Conservation (phyloP, 2,888 invertebrate species). For the Meiosimyza decipiens region DNA sequence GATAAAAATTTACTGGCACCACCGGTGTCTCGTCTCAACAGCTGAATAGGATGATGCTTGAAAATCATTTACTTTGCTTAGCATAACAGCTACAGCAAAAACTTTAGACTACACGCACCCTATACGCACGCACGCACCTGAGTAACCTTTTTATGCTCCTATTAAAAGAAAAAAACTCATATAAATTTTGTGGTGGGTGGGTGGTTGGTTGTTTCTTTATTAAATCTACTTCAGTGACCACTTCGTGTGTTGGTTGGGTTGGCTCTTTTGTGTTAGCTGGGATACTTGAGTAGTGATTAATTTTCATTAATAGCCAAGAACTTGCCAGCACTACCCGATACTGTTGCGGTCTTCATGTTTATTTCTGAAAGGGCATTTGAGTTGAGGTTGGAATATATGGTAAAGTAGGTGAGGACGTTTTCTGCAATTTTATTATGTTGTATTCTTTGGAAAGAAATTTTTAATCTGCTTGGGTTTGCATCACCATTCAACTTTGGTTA, state of each 20-base stretch:
- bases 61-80: background rate
- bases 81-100: background rate
- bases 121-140: background rate
- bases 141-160: background rate
- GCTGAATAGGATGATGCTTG: background rate
- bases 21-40: background rate
- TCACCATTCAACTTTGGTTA: too few species aligned
- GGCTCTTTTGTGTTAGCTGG: background rate
- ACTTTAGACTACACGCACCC: background rate
- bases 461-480: too few species aligned
- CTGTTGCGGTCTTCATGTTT: background rate
- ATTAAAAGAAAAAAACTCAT: background rate
- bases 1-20: conserved; percentile 33
- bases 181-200: background rate
- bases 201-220: too few species aligned
- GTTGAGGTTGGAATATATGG: background rate
- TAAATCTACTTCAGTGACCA: background rate
- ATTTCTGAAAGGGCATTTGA: conserved; percentile 1
- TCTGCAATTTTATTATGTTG: too few species aligned
- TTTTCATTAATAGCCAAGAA: conserved; percentile 54
- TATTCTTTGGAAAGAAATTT: too few species aligned
- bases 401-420: too few species aligned
- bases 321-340: background rate
- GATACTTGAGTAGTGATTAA: conserved; percentile 58
- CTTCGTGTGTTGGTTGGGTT: background rate